phyloP scores from a whole-genome alignment of 2,797 vertebrate species.

The Etheostoma nigrum region DNA sequence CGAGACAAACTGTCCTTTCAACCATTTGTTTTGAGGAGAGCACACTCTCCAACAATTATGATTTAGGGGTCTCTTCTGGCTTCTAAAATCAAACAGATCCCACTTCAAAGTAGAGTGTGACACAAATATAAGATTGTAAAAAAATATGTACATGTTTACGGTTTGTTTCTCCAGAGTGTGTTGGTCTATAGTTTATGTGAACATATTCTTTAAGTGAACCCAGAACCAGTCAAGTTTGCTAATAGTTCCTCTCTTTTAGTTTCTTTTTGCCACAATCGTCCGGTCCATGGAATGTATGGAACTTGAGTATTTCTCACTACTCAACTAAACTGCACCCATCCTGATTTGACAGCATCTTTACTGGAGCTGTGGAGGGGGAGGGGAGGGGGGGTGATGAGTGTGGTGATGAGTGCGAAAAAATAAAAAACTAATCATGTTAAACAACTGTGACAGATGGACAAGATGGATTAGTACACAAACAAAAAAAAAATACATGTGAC shows the following conservation, averaged over 20 bases:
- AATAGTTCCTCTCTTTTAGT: slow-evolving; percentile 50
- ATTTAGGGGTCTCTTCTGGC: slow-evolving; percentile 2
- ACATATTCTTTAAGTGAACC: slow-evolving; percentile 29
- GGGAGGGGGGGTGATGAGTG: not conserved
- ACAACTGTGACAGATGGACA: slow-evolving; percentile 6
- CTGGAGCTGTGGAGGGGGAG: slow-evolving; percentile 80
- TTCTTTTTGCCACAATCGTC: slow-evolving; percentile 58
- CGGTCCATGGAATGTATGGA: slow-evolving; percentile 80
- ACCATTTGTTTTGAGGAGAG: slow-evolving; percentile 31
- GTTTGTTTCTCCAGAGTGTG: slow-evolving; percentile 67
- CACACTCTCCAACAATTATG: not conserved
- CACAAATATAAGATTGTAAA: slow-evolving; percentile 22
- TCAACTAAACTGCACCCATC: slow-evolving; percentile 96
- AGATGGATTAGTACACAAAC: slow-evolving; percentile 8
- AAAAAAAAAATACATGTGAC: not conserved
- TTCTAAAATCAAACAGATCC: slow-evolving; percentile 29
- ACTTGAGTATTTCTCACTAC: slow-evolving; percentile 65
- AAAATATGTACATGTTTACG: slow-evolving; percentile 46
- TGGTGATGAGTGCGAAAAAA: slow-evolving; percentile 5
- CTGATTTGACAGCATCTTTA: slow-evolving; percentile 83
- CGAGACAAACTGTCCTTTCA: slow-evolving; percentile 40
- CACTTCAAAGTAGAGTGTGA: slow-evolving; percentile 49
- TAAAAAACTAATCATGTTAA: not conserved
- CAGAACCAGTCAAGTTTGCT: slow-evolving; percentile 43
- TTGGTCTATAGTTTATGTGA: slow-evolving; percentile 41